These are phyloP conservation scores for Physocephala rufipes DNA, from an alignment of 2,888 invertebrate genomes.

Conservation along the genomic window DNA sequence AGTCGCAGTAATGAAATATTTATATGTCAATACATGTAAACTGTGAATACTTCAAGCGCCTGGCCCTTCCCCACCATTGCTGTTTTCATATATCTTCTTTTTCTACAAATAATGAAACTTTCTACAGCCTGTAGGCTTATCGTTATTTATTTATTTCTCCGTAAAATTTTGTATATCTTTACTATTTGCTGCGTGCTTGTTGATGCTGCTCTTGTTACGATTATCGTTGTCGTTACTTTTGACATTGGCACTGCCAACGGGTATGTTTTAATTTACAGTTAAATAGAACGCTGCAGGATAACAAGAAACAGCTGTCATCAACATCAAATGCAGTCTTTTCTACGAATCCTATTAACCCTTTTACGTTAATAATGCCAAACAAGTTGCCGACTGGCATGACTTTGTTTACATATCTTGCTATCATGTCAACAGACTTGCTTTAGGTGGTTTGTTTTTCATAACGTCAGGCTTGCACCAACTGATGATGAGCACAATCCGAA, in stretches of 20 bases:
- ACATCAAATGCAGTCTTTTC: background rate
- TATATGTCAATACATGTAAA: no score
- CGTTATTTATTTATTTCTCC: background rate
- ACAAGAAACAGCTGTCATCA: constrained; percentile 12
- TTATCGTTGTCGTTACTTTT: constrained; percentile 15
- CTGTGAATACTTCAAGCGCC: no score
- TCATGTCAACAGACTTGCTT: background rate
- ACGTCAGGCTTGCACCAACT: no score
- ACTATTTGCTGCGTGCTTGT: constrained; percentile 31
- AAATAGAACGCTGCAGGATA: constrained; percentile 17
- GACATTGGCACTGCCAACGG: constrained; percentile 16
- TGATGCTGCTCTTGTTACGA: no score
- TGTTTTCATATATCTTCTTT: no score
- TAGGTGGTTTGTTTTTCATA: no score
- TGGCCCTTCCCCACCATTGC: no score
- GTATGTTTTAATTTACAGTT: constrained; percentile 32
- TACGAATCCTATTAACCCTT: background rate
- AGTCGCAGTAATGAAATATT: no score
- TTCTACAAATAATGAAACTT: background rate
- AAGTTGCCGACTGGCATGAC: background rate
- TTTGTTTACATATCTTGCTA: background rate
- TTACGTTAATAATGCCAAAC: background rate
- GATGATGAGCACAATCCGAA: no score
- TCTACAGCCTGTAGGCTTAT: background rate
- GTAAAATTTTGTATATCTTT: constrained; percentile 3